A percentile compares a stretch with the other conserved stretches of the same genome.
phyloP scores from a whole-genome alignment of 2,113 vertebrate genomes.

The Engystomops pustulosus region DNA sequence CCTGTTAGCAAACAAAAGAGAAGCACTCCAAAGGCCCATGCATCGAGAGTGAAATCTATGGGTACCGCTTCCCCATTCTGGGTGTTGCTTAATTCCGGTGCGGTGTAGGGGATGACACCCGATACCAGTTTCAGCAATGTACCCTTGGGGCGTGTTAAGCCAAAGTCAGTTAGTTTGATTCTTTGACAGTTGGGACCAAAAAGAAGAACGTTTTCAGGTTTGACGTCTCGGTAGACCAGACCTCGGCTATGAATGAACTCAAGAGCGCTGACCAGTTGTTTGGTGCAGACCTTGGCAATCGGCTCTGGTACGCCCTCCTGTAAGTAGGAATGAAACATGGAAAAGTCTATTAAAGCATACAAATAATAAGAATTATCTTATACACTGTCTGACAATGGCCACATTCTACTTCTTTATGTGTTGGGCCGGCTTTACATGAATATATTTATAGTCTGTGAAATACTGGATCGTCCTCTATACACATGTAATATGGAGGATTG shows the following conservation, averaged over 20 bases:
- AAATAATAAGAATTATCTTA: not conserved
- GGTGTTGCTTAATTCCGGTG: conserved; percentile 84
- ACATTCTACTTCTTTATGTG: too few species aligned
- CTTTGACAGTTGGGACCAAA: conserved; percentile 79
- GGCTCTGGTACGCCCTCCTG: conserved; percentile 87
- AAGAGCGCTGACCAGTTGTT: conserved; percentile 86
- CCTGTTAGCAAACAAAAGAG: conserved; percentile 93
- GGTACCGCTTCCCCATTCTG: conserved; percentile 76
- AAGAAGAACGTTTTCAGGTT: conserved; percentile 92
- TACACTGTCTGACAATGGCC: too few species aligned
- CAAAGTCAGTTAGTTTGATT: conserved; percentile 91
- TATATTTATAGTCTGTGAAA: too few species aligned
- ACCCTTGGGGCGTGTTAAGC: conserved; percentile 87
- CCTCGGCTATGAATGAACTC: conserved; percentile 87
- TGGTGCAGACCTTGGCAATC: conserved; percentile 81
- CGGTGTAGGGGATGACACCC: conserved; percentile 88
- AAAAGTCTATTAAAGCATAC: not conserved
- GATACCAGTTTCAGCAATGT: conserved; percentile 86
- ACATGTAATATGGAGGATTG: too few species aligned
- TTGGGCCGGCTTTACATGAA: too few species aligned
- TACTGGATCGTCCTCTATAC: too few species aligned
- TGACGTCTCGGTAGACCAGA: conserved; percentile 90
- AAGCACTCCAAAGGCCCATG: conserved; percentile 90
- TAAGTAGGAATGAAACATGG: not conserved
- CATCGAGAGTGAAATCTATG: conserved; percentile 86